phyloP scores from a whole-genome alignment of 2,888 invertebrate species.

The Schizaphis graminum region DNA sequence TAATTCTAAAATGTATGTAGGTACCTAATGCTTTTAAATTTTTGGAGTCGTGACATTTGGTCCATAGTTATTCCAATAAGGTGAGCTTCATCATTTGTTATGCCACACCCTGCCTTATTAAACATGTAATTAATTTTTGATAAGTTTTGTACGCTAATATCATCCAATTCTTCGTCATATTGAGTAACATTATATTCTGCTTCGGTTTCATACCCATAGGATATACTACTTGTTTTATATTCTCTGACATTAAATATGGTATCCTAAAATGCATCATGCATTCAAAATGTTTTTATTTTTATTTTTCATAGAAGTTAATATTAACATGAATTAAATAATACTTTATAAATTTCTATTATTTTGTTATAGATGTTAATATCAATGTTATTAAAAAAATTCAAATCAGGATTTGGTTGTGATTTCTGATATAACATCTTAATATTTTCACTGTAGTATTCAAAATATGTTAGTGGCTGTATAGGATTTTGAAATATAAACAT shows the following conservation, averaged over 20 bases:
- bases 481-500: conserved; percentile 58
- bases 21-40: conserved; percentile 53
- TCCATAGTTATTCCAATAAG: conserved; percentile 36
- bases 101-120: conserved; percentile 48
- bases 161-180: neutral
- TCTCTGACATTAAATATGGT: neutral
- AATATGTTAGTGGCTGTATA: conserved; percentile 39
- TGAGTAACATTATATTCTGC: neutral
- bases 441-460: conserved; percentile 60
- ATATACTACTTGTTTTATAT: neutral
- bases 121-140: conserved; percentile 37
- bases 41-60: neutral
- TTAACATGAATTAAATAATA: neutral
- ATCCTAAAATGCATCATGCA: neutral
- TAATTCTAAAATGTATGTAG: neutral
- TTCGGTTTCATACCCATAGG: neutral
- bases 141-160: conserved; percentile 4
- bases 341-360: conserved; percentile 26
- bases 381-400: conserved; percentile 46
- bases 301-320: neutral
- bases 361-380: neutral
- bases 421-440: conserved; percentile 12
- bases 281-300: neutral
- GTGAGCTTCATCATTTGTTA: conserved; percentile 42
- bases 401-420: neutral